Evolutionary conservation across 2,797 vertebrate species (phyloP), one percentile per base, ranked within the genome.

Genomic region (Parauchenoglanis ngamensis): DNA sequence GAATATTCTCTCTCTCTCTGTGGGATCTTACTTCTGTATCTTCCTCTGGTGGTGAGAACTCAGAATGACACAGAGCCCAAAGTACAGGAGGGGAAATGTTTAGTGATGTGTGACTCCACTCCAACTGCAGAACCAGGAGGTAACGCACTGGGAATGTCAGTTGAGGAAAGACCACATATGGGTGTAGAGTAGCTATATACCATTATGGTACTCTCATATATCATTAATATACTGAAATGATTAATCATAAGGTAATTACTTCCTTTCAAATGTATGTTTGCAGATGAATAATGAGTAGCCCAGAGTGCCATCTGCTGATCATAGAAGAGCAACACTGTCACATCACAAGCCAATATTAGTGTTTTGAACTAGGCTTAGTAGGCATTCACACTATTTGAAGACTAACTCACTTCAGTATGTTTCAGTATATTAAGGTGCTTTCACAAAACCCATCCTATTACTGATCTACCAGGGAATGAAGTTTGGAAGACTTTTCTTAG

Each of bases 31-130:
- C 87, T 88, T 0, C 23, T 87, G 91, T 92, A 87, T 31, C 31
- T 31, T n/a, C 92, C 93, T 1, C 63, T 78, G 0, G 90, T 75
- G 87, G 94, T 94, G 80, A 65, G 35, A 15, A 91, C 93, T 85
- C 96, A 96, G 91, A 96, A 96, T 65, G 95, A 96, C 78, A 96
- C 96, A 0, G 96, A 96, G 90, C 95, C 96, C 2, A 94, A 96
- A 0, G 92, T 96, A 73, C 88, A 96, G 92, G 95, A 96, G 91
- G 96, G 96, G 31, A 96, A 96, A 86, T 96, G 96, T 85, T 90
- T 96, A 90, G 96, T 96, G 56, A 95, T 96, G 87, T 96, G 96
- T 0, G 96, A 96, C 90, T 96, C 96, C 87, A 94, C 93, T 0
- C 96, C 96, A 0, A 88, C 95, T 0, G 90, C 93, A 0, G 95